Percentiles rank a stretch among this genome's conserved stretches.
Evolutionary conservation across 2,888 invertebrate species (phyloP).

Genomic region (Salticus scenicus): DNA sequence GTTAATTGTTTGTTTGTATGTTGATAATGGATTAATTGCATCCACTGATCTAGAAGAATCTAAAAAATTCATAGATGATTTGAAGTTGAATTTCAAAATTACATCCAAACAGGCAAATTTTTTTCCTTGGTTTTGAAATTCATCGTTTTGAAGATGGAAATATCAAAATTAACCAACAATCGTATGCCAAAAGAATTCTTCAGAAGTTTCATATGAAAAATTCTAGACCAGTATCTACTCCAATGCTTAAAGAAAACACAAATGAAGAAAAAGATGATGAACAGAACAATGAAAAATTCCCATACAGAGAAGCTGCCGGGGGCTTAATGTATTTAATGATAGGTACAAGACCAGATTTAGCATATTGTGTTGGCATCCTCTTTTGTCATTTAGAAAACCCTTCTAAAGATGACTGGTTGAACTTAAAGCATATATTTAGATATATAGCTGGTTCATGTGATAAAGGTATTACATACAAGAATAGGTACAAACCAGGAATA

Average conservation of each 20-base stretch:
- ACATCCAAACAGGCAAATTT: background rate
- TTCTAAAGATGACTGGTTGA: background rate
- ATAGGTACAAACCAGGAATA: background rate
- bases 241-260: no score
- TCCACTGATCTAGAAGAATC: conserved; percentile 19
- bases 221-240: background rate
- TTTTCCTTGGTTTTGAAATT: conserved; percentile 34
- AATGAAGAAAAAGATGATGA: no score
- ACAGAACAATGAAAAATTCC: background rate
- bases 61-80: conserved; percentile 9
- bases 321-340: conserved; percentile 47
- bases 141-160: background rate
- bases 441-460: conserved; percentile 21
- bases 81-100: conserved; percentile 27
- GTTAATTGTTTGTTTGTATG: conserved; percentile 17
- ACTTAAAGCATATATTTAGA: conserved; percentile 24
- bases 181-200: conserved; percentile 32
- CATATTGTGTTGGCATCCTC: conserved; percentile 33
- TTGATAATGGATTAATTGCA: conserved; percentile 42
- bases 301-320: conserved; percentile 26
- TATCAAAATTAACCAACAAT: conserved; percentile 28
- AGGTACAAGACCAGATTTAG: conserved; percentile 51
- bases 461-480: background rate
- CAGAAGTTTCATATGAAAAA: conserved; percentile 31
- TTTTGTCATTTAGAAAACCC: conserved; percentile 37